Base-by-base conservation (phyloP, 2,113 vertebrate species). In the Baryphthengus martii region DNA sequence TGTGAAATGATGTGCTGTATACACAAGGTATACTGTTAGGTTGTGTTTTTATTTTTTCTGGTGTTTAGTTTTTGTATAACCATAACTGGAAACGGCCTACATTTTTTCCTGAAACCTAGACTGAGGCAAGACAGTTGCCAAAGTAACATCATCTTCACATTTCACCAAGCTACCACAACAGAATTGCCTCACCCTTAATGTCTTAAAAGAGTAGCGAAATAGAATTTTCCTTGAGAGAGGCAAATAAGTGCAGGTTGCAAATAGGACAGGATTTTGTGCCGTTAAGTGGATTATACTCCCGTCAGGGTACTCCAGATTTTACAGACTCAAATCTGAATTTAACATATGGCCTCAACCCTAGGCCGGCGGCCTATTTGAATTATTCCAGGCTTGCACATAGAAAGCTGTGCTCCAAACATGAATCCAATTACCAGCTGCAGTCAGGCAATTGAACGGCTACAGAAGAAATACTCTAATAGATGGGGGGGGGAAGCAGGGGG, bases 351-450 rank as follows among this genome's bases (percentile, higher is more conserved):
- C 95, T 84, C 85, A 98, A 96, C 97, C 97, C 90, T 94, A 96
- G 97, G 97, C 97, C 93, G 96, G 93, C 59, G 83, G 97, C 97
- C 91, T 94, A 31, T 96, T 91, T 98, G 97, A 98, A 97, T 98
- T 97, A 97, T 98, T 98, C 85, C 87, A 95, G 89, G 76, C 93
- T 98, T 96, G 90, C 92, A 80, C 24, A 25, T 88, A 95, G 74
- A 97, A 96, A 91, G 79, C 94, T 90, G 90, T 93, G 96, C 90
- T 97, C 97, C 96, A 95, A 98, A 98, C 96, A 86, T 95, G 97
- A 98, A 98, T 98, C 97, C 97, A 98, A 98, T 98, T 98, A 98
- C 95, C 93, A 96, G 90, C 93, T 94, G 96, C 96, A 98, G 97
- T 95, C 97, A 97, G 96, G 96, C 97, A 97, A 97, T 91, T 97